Conservation (phyloP, 1,140 invertebrate genomes). For the Saccostrea glomerata region DNA sequence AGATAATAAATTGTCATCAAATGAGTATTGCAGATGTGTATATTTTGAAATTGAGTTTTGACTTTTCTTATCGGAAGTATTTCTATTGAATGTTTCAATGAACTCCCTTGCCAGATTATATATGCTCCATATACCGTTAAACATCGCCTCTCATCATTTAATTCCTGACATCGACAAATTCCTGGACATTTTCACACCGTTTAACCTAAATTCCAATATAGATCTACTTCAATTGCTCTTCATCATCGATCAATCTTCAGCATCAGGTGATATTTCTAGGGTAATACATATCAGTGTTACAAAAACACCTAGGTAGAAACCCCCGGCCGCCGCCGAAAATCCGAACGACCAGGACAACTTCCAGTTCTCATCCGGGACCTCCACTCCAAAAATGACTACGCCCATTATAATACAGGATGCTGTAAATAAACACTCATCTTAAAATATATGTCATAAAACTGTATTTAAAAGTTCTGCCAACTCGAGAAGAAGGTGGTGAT, state of each 20-base stretch:
- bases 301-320: neutral
- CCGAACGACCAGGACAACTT: neutral
- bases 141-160: neutral
- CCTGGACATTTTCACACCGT: neutral
- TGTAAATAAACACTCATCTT: neutral
- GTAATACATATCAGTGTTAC: neutral
- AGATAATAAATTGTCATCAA: too few relatives aligned
- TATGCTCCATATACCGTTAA: neutral
- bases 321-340: neutral
- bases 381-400: neutral
- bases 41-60: neutral
- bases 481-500: too few relatives aligned
- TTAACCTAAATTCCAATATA: neutral
- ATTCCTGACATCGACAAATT: too few relatives aligned
- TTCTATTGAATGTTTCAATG: neutral
- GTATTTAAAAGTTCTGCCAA: neutral
- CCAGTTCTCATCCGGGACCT: conserved; percentile 2
- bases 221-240: neutral
- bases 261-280: neutral
- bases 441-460: neutral
- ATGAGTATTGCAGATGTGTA: too few relatives aligned
- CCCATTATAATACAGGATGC: neutral
- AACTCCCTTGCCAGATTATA: neutral
- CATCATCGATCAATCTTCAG: neutral
- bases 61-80: neutral